Conservation (phyloP, 2,888 invertebrate genomes). For the Acleris cristana region DNA sequence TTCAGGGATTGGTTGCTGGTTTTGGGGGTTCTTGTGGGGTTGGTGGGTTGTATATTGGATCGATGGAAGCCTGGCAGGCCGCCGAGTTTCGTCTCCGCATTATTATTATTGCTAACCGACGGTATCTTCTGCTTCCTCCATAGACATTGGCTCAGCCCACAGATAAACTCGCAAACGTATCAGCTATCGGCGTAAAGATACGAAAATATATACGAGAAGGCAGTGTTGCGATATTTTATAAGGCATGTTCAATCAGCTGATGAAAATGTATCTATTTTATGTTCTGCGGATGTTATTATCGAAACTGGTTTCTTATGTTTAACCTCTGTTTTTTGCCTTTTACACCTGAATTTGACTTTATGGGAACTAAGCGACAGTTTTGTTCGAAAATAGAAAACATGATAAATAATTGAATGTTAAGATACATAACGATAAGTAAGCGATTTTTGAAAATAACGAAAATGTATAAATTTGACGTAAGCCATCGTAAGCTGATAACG, state of each 20-base stretch:
- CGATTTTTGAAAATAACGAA: too few relatives aligned
- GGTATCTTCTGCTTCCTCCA: conserved; percentile 75
- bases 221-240: conserved; percentile 23
- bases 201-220: conserved; percentile 30
- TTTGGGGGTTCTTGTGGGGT: conserved; percentile 62
- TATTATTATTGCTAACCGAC: conserved; percentile 81
- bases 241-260: conserved; percentile 29
- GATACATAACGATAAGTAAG: too few relatives aligned
- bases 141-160: conserved; percentile 68
- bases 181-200: conserved; percentile 29
- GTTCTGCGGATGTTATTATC: conserved; percentile 4
- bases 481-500: too few relatives aligned
- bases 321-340: not conserved
- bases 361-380: too few relatives aligned
- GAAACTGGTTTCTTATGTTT: not conserved
- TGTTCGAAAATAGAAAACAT: too few relatives aligned
- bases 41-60: conserved; percentile 68
- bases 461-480: too few relatives aligned
- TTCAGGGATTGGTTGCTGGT: conserved; percentile 60
- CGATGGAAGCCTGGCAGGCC: conserved; percentile 82
- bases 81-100: conserved; percentile 79
- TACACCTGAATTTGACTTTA: too few relatives aligned
- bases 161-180: conserved; percentile 50
- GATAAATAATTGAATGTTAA: too few relatives aligned
- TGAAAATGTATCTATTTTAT: conserved; percentile 28